Base-by-base conservation (phyloP, 1,140 invertebrate genomes). In the Caenorhabditis tropicalis region DNA sequence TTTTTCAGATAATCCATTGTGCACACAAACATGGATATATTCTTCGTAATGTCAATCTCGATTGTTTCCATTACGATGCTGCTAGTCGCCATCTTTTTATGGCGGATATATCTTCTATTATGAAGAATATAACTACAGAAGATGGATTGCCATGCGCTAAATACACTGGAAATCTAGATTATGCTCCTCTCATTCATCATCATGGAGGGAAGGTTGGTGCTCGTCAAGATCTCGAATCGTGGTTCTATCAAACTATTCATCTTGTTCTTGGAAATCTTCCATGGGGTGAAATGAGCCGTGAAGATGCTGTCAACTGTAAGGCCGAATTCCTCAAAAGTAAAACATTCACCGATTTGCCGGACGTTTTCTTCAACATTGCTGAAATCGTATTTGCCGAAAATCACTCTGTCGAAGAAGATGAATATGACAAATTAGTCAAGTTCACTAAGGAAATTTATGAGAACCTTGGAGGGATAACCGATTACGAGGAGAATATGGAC, bases 401-500 rank as follows among this genome's bases (percentile, higher is more conserved):
- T 10, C 5, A 53, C 5, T 31, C 65, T 4, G 31, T 82, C 19
- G 21, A 10, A n/a, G 84, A 58, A 10, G 58, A 85, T 10, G 65
- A 74, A n/a, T 82, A 82, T 29, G 24, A 4, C 4, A 49, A 85
- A 46, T 43, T 85, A 12, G 19, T 21, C 16, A 29, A 27, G 19
- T 36, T 74, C 12, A 46, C 48, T 4, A 43, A 74, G 80, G 33
- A 85, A 80, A 79, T 85, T 65, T 85, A 82, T 46, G 36, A 85
- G 39, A n/a, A 74, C 2, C 1, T 85, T 15, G 84, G 84, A 33
- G 81, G 84, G 53, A 48, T 85, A 43, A 56, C 21, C 9, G 84
- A 85, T 31, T 33, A 82, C 31, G 84, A 85, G 48, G 84, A 85
- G 10, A 85, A 85, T 39, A 83, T 82, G 36, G 84, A 85, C 46